Percentiles rank a stretch among this genome's conserved stretches.
Evolutionary conservation across 2,113 vertebrate species (phyloP).

Genomic region (Trichechus manatus): DNA sequence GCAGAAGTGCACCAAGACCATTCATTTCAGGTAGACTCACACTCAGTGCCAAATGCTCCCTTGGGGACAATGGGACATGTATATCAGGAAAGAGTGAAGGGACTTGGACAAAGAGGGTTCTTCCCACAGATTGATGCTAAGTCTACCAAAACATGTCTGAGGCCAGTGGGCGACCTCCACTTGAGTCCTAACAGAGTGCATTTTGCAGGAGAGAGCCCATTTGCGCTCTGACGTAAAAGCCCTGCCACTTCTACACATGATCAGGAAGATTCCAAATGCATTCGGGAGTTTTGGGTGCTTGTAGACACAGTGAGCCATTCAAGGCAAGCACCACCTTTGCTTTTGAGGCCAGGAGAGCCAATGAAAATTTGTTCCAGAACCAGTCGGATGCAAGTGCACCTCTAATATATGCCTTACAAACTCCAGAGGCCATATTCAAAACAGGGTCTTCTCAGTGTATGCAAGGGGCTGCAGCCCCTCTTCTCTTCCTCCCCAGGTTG

Average conservation of each 20-base stretch:
- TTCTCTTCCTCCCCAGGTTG: constrained; percentile 93
- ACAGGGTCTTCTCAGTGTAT: constrained; percentile 98
- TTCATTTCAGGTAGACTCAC: constrained; percentile 75
- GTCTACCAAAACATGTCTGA: constrained; percentile 70
- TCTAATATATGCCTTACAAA: constrained; percentile 99
- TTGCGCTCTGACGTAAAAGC: constrained; percentile 70
- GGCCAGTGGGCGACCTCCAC: constrained; percentile 24
- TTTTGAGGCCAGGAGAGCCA: constrained; percentile 83
- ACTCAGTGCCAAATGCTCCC: constrained; percentile 75
- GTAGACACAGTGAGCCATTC: constrained; percentile 75
- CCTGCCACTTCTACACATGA: constrained; percentile 76
- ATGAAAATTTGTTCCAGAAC: constrained; percentile 92
- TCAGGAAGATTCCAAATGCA: constrained; percentile 80
- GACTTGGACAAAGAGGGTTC: constrained; percentile 50
- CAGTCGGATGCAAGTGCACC: constrained; percentile 96
- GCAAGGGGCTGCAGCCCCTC: constrained; percentile 95
- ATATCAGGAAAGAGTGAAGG: constrained; percentile 60
- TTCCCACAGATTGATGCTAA: constrained; percentile 64
- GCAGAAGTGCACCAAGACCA: constrained; percentile 75
- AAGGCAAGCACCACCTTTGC: constrained; percentile 84
- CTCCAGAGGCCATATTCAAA: constrained; percentile 99
- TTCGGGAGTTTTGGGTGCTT: constrained; percentile 74
- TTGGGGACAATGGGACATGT: constrained; percentile 39
- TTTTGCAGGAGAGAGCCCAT: background rate
- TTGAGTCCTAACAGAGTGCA: background rate